Evolutionary conservation across 2,113 vertebrate species (phyloP), one percentile per base, ranked within the genome.

Genomic region (Lucifuga dentata): DNA sequence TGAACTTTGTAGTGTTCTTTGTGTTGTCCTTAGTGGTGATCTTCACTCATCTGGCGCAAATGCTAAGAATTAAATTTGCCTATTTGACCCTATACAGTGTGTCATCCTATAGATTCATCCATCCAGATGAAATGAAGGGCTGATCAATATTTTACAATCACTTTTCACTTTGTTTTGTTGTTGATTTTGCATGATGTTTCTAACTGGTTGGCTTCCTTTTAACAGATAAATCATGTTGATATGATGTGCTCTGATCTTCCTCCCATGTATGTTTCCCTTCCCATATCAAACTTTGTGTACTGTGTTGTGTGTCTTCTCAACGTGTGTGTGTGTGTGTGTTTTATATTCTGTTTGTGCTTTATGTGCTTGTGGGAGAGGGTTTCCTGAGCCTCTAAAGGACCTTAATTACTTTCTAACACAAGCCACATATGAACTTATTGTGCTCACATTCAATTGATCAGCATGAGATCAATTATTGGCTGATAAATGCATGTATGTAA

Each of bases 111-210:
- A 72, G 62, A 69, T 56, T 33, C 58, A 32, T 80, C 59, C 82
- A 86, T 89, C 85, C 88, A 83, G 69, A 88, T 89, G 85, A 84
- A 90, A 90, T 90, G 88, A 90, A 86, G 89, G 86, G 88, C 88
- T 89, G 44, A 49, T 56, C 45, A 61, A n/a, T n/a, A n/a, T n/a
- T n/a, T n/a, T n/a, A n/a, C n/a, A n/a, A n/a, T n/a, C n/a, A n/a
- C 3, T 46, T 6, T 19, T 17, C 40, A 43, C 5, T 50, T 32
- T 53, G 3, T 43, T 55, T 16, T 43, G 15, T 53, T 20, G 17
- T 38, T 53, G 44, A 44, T 6, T 71, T 58, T 38, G 52, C 29
- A 70, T 12, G 23, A 53, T 51, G 13, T 58, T 68, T 79, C 62
- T 78, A 85, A 83, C 64, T 5, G 38, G 19, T 69, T 36, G 8